phyloP scores from a whole-genome alignment of 2,797 vertebrate species.

The Tragelaphus oryx region DNA sequence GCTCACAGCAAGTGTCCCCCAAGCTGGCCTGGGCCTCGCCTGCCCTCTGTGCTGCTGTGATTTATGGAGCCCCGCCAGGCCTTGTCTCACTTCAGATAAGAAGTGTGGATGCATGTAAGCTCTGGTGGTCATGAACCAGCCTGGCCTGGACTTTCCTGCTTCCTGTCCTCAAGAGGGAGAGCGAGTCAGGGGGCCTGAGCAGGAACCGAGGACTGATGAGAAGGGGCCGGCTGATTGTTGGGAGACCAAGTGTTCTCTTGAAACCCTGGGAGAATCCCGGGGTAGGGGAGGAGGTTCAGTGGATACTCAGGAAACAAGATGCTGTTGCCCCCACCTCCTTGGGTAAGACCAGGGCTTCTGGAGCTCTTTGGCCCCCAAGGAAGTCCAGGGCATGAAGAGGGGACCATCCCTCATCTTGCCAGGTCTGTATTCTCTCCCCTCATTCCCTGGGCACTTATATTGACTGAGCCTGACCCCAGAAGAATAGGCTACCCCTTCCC shows the following conservation, averaged over 20 bases:
- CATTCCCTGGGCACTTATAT: neutral
- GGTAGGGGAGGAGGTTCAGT: neutral
- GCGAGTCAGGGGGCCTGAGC: neutral
- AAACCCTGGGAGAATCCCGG: neutral
- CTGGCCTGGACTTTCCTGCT: neutral
- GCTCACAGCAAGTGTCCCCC: neutral
- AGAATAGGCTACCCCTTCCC: neutral
- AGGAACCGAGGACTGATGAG: neutral
- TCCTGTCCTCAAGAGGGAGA: neutral
- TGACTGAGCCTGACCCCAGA: neutral
- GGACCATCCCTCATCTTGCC: neutral
- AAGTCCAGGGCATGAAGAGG: neutral
- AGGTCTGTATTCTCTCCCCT: neutral
- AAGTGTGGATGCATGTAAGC: neutral
- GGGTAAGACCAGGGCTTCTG: neutral
- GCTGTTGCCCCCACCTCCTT: neutral
- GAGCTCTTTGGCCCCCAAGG: neutral
- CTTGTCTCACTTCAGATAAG: slow-evolving; percentile 54
- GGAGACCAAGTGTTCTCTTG: neutral
- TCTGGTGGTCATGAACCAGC: neutral
- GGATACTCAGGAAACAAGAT: neutral
- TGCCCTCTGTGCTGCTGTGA: neutral
- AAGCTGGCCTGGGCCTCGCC: neutral
- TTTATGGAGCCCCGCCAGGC: slow-evolving; percentile 32
- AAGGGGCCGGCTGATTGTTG: neutral